Conservation (phyloP, 2,113 vertebrate genomes). For the Eretmochelys imbricata region DNA sequence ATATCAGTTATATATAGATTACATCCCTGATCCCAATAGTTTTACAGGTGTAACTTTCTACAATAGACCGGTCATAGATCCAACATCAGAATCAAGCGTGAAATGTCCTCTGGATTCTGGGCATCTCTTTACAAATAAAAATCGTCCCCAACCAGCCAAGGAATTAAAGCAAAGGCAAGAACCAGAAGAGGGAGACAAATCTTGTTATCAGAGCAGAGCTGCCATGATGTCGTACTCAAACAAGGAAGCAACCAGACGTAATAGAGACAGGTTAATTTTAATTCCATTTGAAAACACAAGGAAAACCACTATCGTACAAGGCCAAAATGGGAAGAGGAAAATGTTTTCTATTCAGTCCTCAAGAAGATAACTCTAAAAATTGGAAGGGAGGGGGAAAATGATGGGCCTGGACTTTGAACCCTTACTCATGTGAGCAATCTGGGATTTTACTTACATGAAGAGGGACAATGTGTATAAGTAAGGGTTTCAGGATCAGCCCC, state of each 20-base stretch:
- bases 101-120: background rate
- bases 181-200: conserved; percentile 73
- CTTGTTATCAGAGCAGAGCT: conserved; percentile 7
- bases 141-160: background rate
- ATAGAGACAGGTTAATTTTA: conserved; percentile 34
- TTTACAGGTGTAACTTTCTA: too few species aligned
- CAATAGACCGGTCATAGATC: too few species aligned
- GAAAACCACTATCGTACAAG: background rate
- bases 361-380: background rate
- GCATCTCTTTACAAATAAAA: background rate
- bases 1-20: background rate
- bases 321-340: background rate
- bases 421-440: background rate
- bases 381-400: background rate
- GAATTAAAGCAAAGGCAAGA: background rate
- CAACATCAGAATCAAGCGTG: background rate
- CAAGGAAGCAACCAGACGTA: conserved; percentile 6
- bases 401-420: background rate
- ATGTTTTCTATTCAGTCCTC: background rate
- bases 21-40: too few species aligned
- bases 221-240: background rate
- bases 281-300: conserved; percentile 1
- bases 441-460: background rate
- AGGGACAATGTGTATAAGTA: background rate
- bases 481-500: background rate